phyloP scores from a whole-genome alignment of 2,888 invertebrate genomes.

The Apamea sordens region DNA sequence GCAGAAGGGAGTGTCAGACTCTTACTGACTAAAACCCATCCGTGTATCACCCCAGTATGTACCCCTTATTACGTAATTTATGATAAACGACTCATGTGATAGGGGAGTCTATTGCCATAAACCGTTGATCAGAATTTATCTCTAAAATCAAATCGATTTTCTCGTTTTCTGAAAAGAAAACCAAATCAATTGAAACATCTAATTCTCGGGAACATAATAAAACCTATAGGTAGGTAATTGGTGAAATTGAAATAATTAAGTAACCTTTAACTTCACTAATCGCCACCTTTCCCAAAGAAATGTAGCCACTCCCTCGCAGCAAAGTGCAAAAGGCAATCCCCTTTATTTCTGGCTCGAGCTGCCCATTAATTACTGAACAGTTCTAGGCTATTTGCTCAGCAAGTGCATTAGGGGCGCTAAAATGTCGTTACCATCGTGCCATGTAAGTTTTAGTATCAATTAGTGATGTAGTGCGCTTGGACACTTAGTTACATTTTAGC shows the following conservation, averaged over 20 bases:
- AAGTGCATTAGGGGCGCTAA: slow-evolving; percentile 60
- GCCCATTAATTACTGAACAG: slow-evolving; percentile 62
- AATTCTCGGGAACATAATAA: background rate
- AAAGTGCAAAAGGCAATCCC: slow-evolving; percentile 51
- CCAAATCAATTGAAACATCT: background rate
- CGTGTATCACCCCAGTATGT: no score
- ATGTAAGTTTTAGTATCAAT: slow-evolving; percentile 62
- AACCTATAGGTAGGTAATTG: background rate
- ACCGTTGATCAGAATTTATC: background rate
- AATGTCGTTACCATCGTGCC: slow-evolving; percentile 50
- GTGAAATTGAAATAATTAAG: background rate
- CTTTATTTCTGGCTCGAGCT: slow-evolving; percentile 52
- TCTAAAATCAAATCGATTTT: background rate
- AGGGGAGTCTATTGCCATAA: background rate
- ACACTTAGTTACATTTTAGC: slow-evolving; percentile 57
- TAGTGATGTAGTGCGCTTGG: slow-evolving; percentile 50
- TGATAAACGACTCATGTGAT: background rate
- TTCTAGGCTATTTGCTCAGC: slow-evolving; percentile 48
- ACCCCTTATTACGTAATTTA: background rate
- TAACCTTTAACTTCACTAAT: background rate
- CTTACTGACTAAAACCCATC: no score
- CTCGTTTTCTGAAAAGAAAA: background rate
- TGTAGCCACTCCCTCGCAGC: background rate
- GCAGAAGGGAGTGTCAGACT: no score
- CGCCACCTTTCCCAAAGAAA: slow-evolving; percentile 15